These are phyloP conservation scores for Thinocorus orbignyianus DNA, from an alignment of 2,113 vertebrate species.

Conservation along the genomic window DNA sequence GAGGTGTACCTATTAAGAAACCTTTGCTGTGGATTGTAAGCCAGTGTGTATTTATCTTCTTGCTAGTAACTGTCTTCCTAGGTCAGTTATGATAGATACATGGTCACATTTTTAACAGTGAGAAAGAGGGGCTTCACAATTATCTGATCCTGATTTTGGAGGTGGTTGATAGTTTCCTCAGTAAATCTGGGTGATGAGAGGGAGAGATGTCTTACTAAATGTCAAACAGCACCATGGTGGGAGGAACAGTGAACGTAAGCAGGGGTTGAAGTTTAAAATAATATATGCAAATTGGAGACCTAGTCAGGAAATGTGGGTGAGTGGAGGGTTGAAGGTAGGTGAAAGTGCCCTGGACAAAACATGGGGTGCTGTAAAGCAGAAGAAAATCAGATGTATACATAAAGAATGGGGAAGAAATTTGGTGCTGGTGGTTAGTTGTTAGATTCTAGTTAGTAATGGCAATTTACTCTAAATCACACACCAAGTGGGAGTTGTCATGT, in stretches of 20 bases:
- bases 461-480: background rate
- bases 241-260: background rate
- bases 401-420: background rate
- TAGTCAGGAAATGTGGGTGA: background rate
- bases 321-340: background rate
- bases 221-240: background rate
- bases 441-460: background rate
- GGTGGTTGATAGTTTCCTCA: background rate
- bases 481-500: accelerated
- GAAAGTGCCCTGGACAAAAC: background rate
- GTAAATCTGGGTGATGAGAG: background rate
- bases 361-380: background rate
- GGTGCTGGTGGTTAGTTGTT: too few relatives aligned
- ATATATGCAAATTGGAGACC: background rate
- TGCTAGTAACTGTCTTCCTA: background rate
- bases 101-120: background rate
- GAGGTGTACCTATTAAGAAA: background rate
- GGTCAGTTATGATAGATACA: background rate
- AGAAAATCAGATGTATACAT: background rate
- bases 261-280: background rate
- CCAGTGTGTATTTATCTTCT: background rate
- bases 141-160: background rate
- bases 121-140: background rate
- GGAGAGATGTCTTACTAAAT: background rate
- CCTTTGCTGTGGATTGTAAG: background rate